Base-by-base conservation (phyloP, 2,797 vertebrate genomes). In the Sebastes variabilis region DNA sequence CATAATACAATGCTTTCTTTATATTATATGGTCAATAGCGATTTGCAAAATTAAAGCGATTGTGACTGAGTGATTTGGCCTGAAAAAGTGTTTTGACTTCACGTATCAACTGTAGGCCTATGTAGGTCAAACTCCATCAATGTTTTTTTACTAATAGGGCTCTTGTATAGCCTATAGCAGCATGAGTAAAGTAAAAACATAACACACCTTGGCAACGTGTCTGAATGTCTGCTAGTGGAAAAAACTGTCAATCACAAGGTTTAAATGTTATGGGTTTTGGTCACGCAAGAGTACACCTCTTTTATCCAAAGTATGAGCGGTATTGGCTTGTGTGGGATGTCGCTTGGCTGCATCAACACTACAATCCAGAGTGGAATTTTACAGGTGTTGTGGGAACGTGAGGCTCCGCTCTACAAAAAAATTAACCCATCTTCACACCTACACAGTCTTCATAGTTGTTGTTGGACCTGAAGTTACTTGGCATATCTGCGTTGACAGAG, bases 321-420 rank as follows among this genome's bases (percentile, higher is more conserved):
- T 54, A 46, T 55, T 72, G 61, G 67, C 27, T 52, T 78, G 75
- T 54, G 55, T 77, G 74, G 66, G 84, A 80, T 62, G 75, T 59
- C 8, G 20, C 67, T 73, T 54, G 62, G 74, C 73, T 74, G 82
- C 71, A 67, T 25, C 64, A 75, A 38, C 72, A 14, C 36, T 68
- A 25, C 29, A 64, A 74, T 75, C 46, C 36, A 16, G 13, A 65
- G 66, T 82, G 88, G 88, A 93, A 91, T 90, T 92, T 85, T 86
- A 83, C 92, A 89, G 81, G 86, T 87, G 83, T 65, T 73, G 29
- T 77, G 86, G 72, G 86, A 90, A 90, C 36, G 73, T 75, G 74
- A 66, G 25, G 77, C 70, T 82, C 67, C 10, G 66, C 60, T 49
- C 32, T 9, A n/a, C 66, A 62, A 69, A 79, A 75, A 30, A 27